phyloP scores from a whole-genome alignment of 1,140 invertebrate species.

The Gonatopus flavifemur region DNA sequence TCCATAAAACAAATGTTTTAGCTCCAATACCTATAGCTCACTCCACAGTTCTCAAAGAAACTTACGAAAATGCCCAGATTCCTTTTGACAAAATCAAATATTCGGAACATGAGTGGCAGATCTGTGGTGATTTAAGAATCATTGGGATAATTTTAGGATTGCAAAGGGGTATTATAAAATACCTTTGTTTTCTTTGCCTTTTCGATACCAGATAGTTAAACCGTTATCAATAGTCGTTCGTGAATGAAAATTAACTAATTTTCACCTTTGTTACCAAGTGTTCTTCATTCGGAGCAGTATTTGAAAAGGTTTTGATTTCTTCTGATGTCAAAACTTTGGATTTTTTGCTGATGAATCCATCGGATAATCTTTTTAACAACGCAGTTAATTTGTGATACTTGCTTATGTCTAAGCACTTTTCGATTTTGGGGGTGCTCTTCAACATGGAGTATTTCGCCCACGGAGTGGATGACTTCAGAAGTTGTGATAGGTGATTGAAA shows the following conservation, averaged over 20 bases:
- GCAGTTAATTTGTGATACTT: background rate
- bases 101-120: conserved; percentile 28
- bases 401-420: background rate
- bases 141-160: background rate
- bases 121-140: conserved; percentile 27
- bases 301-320: background rate
- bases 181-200: no score
- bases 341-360: background rate
- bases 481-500: background rate
- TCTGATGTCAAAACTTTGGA: background rate
- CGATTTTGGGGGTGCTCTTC: background rate
- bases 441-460: background rate
- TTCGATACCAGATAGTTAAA: no score
- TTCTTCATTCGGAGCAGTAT: background rate
- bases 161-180: no score
- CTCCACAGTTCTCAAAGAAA: conserved; percentile 40
- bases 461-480: background rate
- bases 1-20: conserved; percentile 48
- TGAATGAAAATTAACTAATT: no score
- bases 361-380: background rate
- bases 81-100: conserved; percentile 41
- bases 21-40: conserved; percentile 36
- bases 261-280: background rate
- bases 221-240: no score
- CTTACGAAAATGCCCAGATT: conserved; percentile 33